phyloP scores from a whole-genome alignment of 1,140 invertebrate genomes.

The Diabrotica undecimpunctata region DNA sequence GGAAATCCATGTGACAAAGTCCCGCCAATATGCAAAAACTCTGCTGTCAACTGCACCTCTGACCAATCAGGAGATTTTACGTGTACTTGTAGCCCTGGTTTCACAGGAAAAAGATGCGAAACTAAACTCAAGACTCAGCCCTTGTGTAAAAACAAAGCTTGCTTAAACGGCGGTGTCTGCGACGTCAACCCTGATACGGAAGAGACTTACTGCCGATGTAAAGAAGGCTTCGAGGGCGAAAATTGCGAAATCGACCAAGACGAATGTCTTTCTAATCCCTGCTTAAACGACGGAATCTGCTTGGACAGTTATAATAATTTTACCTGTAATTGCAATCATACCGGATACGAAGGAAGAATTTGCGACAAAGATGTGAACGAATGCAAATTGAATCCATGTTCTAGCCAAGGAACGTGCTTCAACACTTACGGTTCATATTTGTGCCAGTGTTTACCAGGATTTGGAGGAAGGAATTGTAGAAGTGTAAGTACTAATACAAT shows the following conservation, averaged over 20 bases:
- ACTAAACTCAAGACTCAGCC: conserved; percentile 64
- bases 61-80: conserved; percentile 69
- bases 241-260: conserved; percentile 68
- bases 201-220: conserved; percentile 58
- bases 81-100: conserved; percentile 72
- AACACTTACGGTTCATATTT: conserved; percentile 76
- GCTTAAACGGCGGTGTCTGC: conserved; percentile 69
- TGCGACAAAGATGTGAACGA: conserved; percentile 87
- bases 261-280: conserved; percentile 71
- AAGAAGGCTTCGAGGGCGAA: conserved; percentile 59
- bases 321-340: conserved; percentile 69
- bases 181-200: conserved; percentile 54
- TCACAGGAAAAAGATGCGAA: conserved; percentile 71
- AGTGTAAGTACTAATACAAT: conserved; percentile 44
- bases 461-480: conserved; percentile 76
- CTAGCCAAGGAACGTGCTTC: conserved; percentile 73
- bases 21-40: conserved; percentile 60
- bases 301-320: conserved; percentile 74
- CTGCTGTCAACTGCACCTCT: conserved; percentile 69
- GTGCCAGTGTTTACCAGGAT: conserved; percentile 80
- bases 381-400: conserved; percentile 69
- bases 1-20: conserved; percentile 62
- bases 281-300: conserved; percentile 80
- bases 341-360: conserved; percentile 71
- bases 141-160: conserved; percentile 70